Conservation (phyloP, 1,140 invertebrate genomes). For the Lepidurus packardi region DNA sequence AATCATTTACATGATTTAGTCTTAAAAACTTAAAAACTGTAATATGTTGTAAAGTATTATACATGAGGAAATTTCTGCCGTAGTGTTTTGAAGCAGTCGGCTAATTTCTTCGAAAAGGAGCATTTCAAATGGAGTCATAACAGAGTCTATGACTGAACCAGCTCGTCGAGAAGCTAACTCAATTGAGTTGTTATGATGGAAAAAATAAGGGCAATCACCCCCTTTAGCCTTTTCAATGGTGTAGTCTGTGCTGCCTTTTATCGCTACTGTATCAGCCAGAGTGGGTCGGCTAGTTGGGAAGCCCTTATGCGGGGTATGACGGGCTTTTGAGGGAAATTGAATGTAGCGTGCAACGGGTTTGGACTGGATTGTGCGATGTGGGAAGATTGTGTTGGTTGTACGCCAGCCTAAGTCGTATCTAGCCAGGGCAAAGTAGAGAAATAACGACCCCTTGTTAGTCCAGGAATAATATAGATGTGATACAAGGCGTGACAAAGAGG, state of each 20-base stretch:
- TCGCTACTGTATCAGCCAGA: conserved; percentile 14
- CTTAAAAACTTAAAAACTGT: too few relatives aligned
- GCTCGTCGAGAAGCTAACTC: neutral
- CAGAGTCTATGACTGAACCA: neutral
- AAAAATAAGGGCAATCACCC: neutral
- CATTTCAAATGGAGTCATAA: neutral
- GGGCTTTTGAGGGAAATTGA: conserved; percentile 4
- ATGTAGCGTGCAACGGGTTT: neutral
- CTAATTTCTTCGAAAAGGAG: too few relatives aligned
- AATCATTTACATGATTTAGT: too few relatives aligned
- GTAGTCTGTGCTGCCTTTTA: neutral
- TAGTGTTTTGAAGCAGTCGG: too few relatives aligned
- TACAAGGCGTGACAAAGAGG: conserved; percentile 9
- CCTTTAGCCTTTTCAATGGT: neutral
- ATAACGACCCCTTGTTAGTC: conserved; percentile 10
- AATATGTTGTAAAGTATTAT: too few relatives aligned
- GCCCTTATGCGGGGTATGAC: neutral
- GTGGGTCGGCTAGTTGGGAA: neutral
- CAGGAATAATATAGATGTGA: conserved; percentile 11
- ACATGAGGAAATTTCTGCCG: too few relatives aligned
- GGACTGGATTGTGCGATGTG: neutral
- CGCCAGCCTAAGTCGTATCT: neutral
- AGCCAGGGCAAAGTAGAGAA: neutral
- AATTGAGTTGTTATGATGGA: neutral
- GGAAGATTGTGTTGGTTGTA: too few relatives aligned